Percentiles rank a stretch among this genome's conserved stretches.
These are phyloP conservation scores for Drosophila pseudotakahashii DNA, from an alignment of 2,888 invertebrate genomes.

Conservation along the genomic window DNA sequence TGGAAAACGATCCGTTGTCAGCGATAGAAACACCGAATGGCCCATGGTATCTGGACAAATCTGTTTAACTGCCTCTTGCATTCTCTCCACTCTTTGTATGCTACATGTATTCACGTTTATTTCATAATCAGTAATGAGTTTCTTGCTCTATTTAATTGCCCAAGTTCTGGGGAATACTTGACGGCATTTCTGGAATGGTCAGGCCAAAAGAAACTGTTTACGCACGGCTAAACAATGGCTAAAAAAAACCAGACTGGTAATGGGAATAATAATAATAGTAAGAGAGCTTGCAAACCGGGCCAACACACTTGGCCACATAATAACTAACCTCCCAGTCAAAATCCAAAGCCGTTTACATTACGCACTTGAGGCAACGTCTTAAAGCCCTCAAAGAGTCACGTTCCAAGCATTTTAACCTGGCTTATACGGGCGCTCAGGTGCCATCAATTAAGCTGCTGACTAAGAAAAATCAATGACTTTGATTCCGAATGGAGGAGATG, in stretches of 20 bases:
- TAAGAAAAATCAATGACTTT: slow-evolving; percentile 65
- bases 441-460: slow-evolving; percentile 39
- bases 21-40: slow-evolving; percentile 7
- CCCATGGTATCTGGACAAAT: slow-evolving; percentile 40
- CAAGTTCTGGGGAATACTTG: slow-evolving; percentile 51
- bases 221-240: slow-evolving; percentile 50
- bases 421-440: slow-evolving; percentile 30
- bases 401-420: slow-evolving; percentile 12
- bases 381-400: slow-evolving; percentile 28
- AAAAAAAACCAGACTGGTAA: slow-evolving; percentile 12
- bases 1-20: slow-evolving; percentile 20
- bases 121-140: slow-evolving; percentile 74
- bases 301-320: slow-evolving; percentile 20
- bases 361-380: slow-evolving; percentile 28
- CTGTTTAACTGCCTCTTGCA: slow-evolving; percentile 29
- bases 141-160: slow-evolving; percentile 71
- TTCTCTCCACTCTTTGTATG: neutral
- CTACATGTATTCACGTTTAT: slow-evolving; percentile 39
- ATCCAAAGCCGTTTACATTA: slow-evolving; percentile 9
- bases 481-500: slow-evolving; percentile 39
- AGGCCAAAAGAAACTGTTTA: slow-evolving; percentile 45
- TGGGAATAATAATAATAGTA: neutral
- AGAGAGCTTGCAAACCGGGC: slow-evolving; percentile 7
- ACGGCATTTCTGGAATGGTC: slow-evolving; percentile 40
- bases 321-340: neutral